These are phyloP conservation scores for Drosophila virilis DNA, from an alignment of 1,140 invertebrate genomes.

Conservation along the genomic window DNA sequence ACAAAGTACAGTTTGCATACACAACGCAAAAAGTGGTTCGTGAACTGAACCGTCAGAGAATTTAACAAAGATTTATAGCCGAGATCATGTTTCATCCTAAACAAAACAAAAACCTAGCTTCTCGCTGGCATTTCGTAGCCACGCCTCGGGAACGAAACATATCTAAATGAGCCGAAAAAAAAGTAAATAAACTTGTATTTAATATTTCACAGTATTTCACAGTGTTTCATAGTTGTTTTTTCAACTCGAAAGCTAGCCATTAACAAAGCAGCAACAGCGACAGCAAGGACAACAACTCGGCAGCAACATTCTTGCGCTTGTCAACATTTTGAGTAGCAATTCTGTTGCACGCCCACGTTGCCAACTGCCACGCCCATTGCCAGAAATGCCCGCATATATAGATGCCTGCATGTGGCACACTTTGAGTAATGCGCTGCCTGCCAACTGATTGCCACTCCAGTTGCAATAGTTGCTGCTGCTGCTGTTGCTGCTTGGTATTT, in stretches of 20 bases:
- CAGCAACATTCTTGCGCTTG: conserved; percentile 39
- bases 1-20: too few relatives aligned
- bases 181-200: too few relatives aligned
- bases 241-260: background rate
- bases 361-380: background rate
- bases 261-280: conserved; percentile 12
- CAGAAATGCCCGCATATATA: conserved; percentile 9
- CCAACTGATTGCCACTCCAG: conserved; percentile 37
- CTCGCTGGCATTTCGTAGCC: too few relatives aligned
- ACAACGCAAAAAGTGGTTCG: too few relatives aligned
- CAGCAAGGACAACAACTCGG: conserved; percentile 6
- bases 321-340: conserved; percentile 55
- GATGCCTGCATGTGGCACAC: conserved; percentile 32
- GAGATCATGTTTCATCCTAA: too few relatives aligned
- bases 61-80: too few relatives aligned
- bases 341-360: conserved; percentile 7
- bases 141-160: too few relatives aligned
- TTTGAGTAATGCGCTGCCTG: conserved; percentile 41
- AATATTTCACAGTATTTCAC: background rate
- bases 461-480: conserved; percentile 35
- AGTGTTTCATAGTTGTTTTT: background rate
- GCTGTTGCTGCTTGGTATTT: conserved; percentile 9
- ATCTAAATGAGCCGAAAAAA: too few relatives aligned
- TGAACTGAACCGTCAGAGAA: too few relatives aligned
- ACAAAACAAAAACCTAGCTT: too few relatives aligned